These are phyloP conservation scores for Dyspetes luteomarginatus DNA, from an alignment of 2,888 invertebrate genomes.

Conservation along the genomic window DNA sequence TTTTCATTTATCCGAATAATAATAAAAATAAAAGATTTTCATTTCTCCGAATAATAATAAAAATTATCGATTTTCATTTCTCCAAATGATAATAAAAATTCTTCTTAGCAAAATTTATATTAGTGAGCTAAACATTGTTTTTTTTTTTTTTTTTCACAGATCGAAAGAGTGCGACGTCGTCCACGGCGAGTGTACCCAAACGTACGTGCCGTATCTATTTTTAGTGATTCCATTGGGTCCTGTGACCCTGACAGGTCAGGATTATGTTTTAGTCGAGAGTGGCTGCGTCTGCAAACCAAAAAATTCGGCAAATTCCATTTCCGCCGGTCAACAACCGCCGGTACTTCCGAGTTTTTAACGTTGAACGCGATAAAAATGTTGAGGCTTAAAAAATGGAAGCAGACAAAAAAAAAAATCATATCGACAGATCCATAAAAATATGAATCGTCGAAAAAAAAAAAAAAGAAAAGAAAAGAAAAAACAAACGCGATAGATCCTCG, in stretches of 20 bases:
- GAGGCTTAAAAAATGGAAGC: background rate
- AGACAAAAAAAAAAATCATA: background rate
- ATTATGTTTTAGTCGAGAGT: slow-evolving; percentile 97
- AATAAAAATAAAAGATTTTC: no score
- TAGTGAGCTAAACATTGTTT: background rate
- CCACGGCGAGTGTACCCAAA: slow-evolving; percentile 95
- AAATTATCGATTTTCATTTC: no score
- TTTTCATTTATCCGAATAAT: no score
- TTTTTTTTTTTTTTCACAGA: slow-evolving; percentile 85
- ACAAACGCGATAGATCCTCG: slow-evolving; percentile 16
- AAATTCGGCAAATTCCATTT: slow-evolving; percentile 76
- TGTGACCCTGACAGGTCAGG: slow-evolving; percentile 95
- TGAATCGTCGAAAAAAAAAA: slow-evolving; percentile 9
- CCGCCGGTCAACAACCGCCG: slow-evolving; percentile 73
- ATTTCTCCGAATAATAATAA: no score
- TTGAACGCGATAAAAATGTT: background rate
- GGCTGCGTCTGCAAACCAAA: slow-evolving; percentile 95
- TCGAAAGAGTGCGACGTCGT: slow-evolving; percentile 95
- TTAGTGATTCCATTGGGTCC: slow-evolving; percentile 95
- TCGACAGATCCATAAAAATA: slow-evolving; percentile 16
- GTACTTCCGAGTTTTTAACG: slow-evolving; percentile 78
- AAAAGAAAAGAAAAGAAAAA: background rate
- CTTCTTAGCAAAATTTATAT: no score
- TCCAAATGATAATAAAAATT: no score
- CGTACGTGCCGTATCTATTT: slow-evolving; percentile 95